Conservation (phyloP, 2,888 invertebrate genomes). For the Drosophila prostipennis region DNA sequence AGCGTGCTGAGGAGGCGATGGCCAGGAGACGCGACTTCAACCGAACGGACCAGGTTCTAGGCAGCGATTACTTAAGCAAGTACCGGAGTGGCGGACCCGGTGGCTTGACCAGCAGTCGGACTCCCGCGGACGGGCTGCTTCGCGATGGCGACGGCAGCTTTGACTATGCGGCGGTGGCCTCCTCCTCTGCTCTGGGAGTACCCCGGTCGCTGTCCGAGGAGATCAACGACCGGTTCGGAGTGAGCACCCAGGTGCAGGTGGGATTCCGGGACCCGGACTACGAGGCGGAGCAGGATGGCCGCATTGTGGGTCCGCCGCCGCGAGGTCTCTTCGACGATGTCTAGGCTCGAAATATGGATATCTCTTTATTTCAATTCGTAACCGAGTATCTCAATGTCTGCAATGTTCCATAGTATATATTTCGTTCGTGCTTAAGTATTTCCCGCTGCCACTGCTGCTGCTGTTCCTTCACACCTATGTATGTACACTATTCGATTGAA, state of each 20-base stretch:
- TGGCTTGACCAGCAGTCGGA: conserved; percentile 48
- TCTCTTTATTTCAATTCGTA: conserved; percentile 21
- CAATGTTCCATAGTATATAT: conserved; percentile 43
- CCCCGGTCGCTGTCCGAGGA: conserved; percentile 85
- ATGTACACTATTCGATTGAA: conserved; percentile 51
- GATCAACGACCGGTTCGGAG: conserved; percentile 88
- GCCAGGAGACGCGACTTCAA: conserved; percentile 86
- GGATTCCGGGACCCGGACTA: conserved; percentile 82
- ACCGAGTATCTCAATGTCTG: conserved; percentile 40
- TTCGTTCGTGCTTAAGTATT: conserved; percentile 49
- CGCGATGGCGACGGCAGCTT: conserved; percentile 89
- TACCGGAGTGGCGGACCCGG: conserved; percentile 65
- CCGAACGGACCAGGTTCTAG: conserved; percentile 52
- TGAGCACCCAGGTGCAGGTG: conserved; percentile 86
- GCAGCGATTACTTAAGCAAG: conserved; percentile 72
- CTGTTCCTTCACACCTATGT: conserved; percentile 56
- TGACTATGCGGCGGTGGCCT: conserved; percentile 88
- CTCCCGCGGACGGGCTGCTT: conserved; percentile 87
- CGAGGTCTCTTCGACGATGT: conserved; percentile 94
- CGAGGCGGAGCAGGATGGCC: conserved; percentile 80
- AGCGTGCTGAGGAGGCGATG: conserved; percentile 92
- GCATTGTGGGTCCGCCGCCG: conserved; percentile 88
- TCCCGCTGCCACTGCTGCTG: conserved; percentile 47
- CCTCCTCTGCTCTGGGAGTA: conserved; percentile 82
- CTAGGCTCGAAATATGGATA: conserved; percentile 80